Percentiles rank a stretch among this genome's conserved stretches.
Evolutionary conservation across 2,113 vertebrate genomes (phyloP).

Genomic region (Cephalopterus ornatus): DNA sequence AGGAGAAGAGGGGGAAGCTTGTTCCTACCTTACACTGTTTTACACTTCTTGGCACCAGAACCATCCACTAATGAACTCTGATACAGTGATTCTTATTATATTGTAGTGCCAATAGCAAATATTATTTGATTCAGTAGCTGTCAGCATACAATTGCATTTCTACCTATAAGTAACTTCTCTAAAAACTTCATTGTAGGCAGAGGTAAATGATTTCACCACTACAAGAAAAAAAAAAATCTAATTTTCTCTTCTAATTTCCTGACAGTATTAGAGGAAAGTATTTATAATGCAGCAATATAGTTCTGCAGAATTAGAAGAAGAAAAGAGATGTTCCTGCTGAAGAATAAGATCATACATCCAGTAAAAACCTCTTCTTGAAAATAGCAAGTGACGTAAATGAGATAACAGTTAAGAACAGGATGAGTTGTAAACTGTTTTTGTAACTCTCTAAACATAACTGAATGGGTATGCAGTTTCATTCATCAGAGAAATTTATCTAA

Average conservation of each 20-base stretch:
- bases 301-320: not conserved
- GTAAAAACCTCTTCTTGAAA: not conserved
- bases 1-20: not conserved
- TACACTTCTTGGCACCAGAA: not conserved
- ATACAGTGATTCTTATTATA: not conserved
- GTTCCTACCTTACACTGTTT: not conserved
- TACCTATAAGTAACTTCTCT: not conserved
- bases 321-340: not conserved
- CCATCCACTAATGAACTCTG: not conserved
- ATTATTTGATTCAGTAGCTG: not conserved
- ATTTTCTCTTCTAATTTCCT: constrained; percentile 13
- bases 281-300: not conserved
- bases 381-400: not conserved
- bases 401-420: not conserved
- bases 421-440: not conserved
- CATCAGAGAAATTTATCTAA: not conserved
- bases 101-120: not conserved
- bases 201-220: not conserved
- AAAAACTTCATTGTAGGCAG: not conserved
- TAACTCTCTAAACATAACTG: not conserved
- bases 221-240: not conserved
- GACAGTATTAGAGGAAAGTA: not conserved
- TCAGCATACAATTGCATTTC: not conserved
- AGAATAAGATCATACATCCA: not conserved
- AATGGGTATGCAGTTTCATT: not conserved